Evolutionary conservation across 1,140 invertebrate genomes (phyloP).

Genomic region (Holcopasites calliopsidis): DNA sequence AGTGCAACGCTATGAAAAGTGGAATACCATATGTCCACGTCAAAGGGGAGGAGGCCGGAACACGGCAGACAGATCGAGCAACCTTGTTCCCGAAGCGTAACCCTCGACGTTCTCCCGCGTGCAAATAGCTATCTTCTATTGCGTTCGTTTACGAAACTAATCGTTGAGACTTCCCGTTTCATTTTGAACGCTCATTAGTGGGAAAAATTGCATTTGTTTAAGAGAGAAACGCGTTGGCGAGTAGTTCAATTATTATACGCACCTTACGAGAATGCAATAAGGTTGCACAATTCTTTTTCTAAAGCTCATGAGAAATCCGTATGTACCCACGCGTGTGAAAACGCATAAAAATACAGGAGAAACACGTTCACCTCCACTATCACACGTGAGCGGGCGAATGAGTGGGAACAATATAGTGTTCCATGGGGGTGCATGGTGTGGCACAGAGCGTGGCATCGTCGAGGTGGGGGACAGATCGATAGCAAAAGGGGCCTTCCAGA

Average conservation of each 20-base stretch:
- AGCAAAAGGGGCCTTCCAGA: constrained; percentile 72
- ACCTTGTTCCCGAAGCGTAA: constrained; percentile 29
- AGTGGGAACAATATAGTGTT: constrained; percentile 67
- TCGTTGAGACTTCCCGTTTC: background rate
- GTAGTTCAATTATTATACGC: no score
- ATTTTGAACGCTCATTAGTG: background rate
- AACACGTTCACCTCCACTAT: constrained; percentile 41
- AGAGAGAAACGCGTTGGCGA: no score
- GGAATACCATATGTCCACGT: constrained; percentile 69
- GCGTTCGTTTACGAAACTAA: background rate
- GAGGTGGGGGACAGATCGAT: constrained; percentile 73
- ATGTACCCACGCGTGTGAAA: background rate
- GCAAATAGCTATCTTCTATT: constrained; percentile 15
- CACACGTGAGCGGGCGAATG: constrained; percentile 30
- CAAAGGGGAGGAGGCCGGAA: constrained; percentile 53
- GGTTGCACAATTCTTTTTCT: no score
- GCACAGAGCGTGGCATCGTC: constrained; percentile 61
- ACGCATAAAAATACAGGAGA: constrained; percentile 29
- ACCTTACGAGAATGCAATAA: no score
- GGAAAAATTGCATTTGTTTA: no score
- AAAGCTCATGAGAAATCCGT: background rate
- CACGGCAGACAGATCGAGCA: constrained; percentile 17
- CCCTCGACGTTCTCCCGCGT: background rate
- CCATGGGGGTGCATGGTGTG: constrained; percentile 65
- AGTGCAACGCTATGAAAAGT: constrained; percentile 63